Evolutionary conservation across 2,113 vertebrate genomes (phyloP), one percentile per base, ranked within the genome.

Genomic region (Ceratotherium simum): DNA sequence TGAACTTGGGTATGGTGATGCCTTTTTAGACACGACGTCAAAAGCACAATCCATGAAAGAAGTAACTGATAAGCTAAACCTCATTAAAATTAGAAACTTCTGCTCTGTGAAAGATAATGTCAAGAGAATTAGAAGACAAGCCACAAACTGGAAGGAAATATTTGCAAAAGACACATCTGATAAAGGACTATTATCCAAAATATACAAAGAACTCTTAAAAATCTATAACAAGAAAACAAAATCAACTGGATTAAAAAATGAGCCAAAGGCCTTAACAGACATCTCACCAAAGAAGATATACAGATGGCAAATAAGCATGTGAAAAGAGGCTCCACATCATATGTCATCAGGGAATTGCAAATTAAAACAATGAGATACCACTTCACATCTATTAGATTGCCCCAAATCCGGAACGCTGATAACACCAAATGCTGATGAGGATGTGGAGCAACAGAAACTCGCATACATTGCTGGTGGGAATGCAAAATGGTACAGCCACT

Each of bases 151-250:
- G n/a, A 58, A 65, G 54, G 79, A 85, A 72, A 91, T 79, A 91
- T 27, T 85, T 11, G 11, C 51, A 39, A 62, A 78, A 23, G 12
- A 75, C 7, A 62, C 27, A 54, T 8, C 64, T 54, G 62, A 85
- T 33, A 51, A 76, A 56, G 31, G 14, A 56, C 27, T 62, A 1
- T 85, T 79, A 72, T 21, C 33, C 33, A 54, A 79, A 85, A 85
- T 62, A 91, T 48, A 79, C 88, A 91, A 85, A 85, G 62, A 25
- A 62, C 39, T 33, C 51, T 85, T 85, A 58, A 85, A 91, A 91
- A 60, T 60, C 33, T 27, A 69, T 23, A 84, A 31, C 12, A 95
- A 54, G 27, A 62, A 89, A 56, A 51, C 20, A 17, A 31, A 27
- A 42, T 42, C 62, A 91, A 84, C 18, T 29, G 17, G 60, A 33